These are phyloP conservation scores for Eremophila alpestris DNA, from an alignment of 2,797 vertebrate species.

Conservation along the genomic window DNA sequence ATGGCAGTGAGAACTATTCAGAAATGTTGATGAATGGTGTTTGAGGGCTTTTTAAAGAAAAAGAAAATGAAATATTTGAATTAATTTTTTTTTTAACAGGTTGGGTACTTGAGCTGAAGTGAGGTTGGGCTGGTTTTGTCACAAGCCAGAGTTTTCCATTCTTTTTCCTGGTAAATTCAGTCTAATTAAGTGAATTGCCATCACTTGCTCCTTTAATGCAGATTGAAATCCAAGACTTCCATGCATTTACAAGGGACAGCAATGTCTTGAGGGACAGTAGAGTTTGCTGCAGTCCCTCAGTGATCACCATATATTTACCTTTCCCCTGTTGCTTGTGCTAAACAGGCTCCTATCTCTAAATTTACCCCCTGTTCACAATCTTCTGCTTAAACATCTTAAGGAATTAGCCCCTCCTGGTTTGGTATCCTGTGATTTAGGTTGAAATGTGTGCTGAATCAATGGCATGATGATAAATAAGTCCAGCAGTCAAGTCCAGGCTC, in stretches of 20 bases:
- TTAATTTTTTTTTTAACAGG: background rate
- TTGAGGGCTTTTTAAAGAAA: fast-evolving
- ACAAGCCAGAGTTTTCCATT: constrained; percentile 34
- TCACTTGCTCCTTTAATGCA: constrained; percentile 43
- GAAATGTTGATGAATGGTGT: background rate
- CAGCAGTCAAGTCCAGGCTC: constrained; percentile 59
- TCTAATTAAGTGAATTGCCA: constrained; percentile 2
- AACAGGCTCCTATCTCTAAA: constrained; percentile 44
- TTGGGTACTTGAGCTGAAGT: background rate
- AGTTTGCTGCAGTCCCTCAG: background rate
- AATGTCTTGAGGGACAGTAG: constrained; percentile 39
- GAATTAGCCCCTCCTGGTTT: constrained; percentile 45
- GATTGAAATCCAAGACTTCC: constrained; percentile 43
- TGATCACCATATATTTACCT: constrained; percentile 7
- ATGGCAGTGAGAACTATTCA: background rate
- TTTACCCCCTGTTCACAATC: constrained; percentile 12
- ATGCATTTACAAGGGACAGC: constrained; percentile 19
- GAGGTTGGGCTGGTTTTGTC: background rate
- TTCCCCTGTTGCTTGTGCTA: background rate
- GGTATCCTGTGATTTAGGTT: constrained; percentile 43
- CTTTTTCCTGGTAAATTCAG: constrained; percentile 7
- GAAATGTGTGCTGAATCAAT: constrained; percentile 45
- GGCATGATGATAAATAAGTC: constrained; percentile 31
- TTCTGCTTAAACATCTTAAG: constrained; percentile 46
- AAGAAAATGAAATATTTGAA: background rate